phyloP scores from a whole-genome alignment of 2,888 invertebrate species.

The Mesochorus sp. region DNA sequence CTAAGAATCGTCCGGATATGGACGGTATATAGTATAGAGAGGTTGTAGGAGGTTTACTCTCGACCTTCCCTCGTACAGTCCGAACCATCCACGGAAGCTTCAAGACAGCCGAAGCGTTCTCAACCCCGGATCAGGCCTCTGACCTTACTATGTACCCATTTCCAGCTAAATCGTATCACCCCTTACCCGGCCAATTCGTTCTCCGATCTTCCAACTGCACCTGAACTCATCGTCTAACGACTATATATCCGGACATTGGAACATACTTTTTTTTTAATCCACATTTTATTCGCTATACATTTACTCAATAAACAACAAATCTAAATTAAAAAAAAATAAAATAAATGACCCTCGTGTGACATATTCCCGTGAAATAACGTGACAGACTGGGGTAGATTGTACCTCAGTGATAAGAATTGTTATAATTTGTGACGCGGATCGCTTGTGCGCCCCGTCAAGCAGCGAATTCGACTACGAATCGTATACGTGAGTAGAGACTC shows the following conservation, averaged over 20 bases:
- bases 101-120: constrained; percentile 25
- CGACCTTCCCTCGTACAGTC: constrained; percentile 44
- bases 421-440: too few species aligned
- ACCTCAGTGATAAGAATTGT: too few species aligned
- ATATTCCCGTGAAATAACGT: too few species aligned
- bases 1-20: constrained; percentile 57
- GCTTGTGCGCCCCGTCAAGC: too few species aligned
- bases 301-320: too few species aligned
- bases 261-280: constrained; percentile 8
- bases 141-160: constrained; percentile 31
- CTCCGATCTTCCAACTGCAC: constrained; percentile 40
- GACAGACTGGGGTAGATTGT: too few species aligned
- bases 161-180: constrained; percentile 54
- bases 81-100: constrained; percentile 15
- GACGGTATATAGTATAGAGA: constrained; percentile 28
- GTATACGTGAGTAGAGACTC: too few species aligned
- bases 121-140: constrained; percentile 33
- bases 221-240: constrained; percentile 27
- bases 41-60: constrained; percentile 5
- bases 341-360: too few species aligned
- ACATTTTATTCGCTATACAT: not conserved
- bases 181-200: constrained; percentile 25
- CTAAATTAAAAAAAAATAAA: too few species aligned
- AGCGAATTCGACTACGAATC: too few species aligned
- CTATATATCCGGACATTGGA: constrained; percentile 4